phyloP scores from a whole-genome alignment of 1,140 invertebrate species.

The Drosophila sturtevanti region DNA sequence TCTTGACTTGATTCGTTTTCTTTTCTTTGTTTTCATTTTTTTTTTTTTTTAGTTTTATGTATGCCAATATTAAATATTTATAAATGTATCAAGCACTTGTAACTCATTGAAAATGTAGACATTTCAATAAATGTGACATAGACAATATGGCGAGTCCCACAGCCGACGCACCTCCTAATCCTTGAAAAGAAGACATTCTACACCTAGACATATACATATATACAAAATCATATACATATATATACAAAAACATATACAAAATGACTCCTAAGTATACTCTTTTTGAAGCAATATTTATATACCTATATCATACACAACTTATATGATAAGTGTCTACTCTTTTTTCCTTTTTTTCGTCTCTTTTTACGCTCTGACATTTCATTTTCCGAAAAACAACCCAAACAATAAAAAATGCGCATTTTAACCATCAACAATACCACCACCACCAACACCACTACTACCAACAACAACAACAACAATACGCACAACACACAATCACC shows the following conservation, averaged over 20 bases:
- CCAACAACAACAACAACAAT: constrained; percentile 36
- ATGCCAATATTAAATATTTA: not conserved
- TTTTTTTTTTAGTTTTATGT: not conserved
- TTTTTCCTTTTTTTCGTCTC: constrained; percentile 80
- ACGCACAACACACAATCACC: constrained; percentile 49
- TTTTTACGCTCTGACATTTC: constrained; percentile 80
- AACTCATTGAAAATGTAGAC: constrained; percentile 2
- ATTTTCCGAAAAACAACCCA: constrained; percentile 62
- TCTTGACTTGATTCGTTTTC: not conserved
- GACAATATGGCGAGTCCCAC: constrained; percentile 5
- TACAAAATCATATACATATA: constrained; percentile 3
- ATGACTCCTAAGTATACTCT: constrained; percentile 57
- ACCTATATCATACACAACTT: constrained; percentile 77
- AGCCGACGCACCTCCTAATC: constrained; percentile 59
- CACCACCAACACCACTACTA: constrained; percentile 27
- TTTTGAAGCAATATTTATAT: constrained; percentile 61
- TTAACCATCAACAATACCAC: constrained; percentile 31
- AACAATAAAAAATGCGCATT: constrained; percentile 57
- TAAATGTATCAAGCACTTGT: not conserved
- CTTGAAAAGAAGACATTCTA: constrained; percentile 16
- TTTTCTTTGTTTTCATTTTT: not conserved
- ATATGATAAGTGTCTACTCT: constrained; percentile 81
- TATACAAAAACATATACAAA: constrained; percentile 33
- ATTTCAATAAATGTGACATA: constrained; percentile 1
- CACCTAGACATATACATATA: constrained; percentile 1